Conservation (phyloP, 2,888 invertebrate genomes). For the Choreutis nemorana region DNA sequence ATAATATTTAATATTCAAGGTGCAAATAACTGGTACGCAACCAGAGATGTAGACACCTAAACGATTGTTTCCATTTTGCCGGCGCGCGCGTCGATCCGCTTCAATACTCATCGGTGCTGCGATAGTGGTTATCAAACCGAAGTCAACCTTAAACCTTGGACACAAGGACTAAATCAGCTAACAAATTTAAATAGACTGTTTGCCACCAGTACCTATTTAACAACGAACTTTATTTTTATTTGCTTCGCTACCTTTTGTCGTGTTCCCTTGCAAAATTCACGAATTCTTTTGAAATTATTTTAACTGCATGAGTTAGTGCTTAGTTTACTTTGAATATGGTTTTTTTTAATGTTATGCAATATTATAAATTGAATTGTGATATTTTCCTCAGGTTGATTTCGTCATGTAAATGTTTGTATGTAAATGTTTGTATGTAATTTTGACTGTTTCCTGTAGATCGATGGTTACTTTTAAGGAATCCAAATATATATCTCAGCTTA, state of each 20-base stretch:
- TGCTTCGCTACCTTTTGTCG: slow-evolving; percentile 10
- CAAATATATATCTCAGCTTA: no score
- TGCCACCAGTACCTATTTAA: slow-evolving; percentile 9
- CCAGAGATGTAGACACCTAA: slow-evolving; percentile 20
- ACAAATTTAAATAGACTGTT: no score
- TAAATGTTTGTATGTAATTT: no score
- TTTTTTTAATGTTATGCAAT: no score
- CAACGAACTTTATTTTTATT: slow-evolving; percentile 14
- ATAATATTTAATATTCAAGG: no score
- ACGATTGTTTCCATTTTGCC: slow-evolving; percentile 23
- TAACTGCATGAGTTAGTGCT: slow-evolving; percentile 8
- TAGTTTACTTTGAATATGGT: no score
- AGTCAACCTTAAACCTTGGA: slow-evolving; percentile 7
- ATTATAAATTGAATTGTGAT: no score
- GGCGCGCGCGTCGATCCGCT: slow-evolving; percentile 31
- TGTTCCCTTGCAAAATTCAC: slow-evolving; percentile 11
- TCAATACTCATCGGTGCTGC: slow-evolving; percentile 34
- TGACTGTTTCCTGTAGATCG: no score
- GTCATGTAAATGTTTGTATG: no score
- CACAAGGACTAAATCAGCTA: slow-evolving; percentile 6
- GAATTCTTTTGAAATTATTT: slow-evolving; percentile 7
- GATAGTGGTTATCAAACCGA: slow-evolving; percentile 8
- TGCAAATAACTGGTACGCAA: slow-evolving; percentile 20
- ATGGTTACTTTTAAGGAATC: no score
- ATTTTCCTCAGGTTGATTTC: no score